These are phyloP conservation scores for Bubo scandiacus DNA, from an alignment of 2,113 vertebrate genomes.

Conservation along the genomic window DNA sequence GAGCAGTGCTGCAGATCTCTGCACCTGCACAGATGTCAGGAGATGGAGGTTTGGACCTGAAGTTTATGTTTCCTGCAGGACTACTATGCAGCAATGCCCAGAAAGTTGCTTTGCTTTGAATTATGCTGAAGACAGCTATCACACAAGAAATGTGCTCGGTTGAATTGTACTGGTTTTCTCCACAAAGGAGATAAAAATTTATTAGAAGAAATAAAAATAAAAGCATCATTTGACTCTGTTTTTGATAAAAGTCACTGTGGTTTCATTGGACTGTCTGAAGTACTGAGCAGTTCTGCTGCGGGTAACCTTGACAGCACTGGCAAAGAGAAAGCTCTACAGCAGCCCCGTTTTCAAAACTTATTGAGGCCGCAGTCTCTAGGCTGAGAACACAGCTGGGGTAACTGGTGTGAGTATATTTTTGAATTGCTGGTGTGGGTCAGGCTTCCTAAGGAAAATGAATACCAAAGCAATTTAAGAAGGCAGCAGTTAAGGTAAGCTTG, in stretches of 20 bases:
- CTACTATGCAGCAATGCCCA: rapidly evolving
- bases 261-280: not conserved
- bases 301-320: not conserved
- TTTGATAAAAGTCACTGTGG: not conserved
- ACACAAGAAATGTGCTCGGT: not conserved
- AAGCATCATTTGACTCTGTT: not conserved
- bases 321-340: not conserved
- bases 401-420: not conserved
- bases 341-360: not conserved
- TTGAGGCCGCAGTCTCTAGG: not conserved
- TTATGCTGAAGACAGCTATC: not conserved
- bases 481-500: not conserved
- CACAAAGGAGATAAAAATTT: not conserved
- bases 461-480: not conserved
- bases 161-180: not conserved
- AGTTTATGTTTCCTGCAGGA: not conserved
- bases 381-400: not conserved
- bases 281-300: not conserved
- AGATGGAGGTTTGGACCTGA: not conserved
- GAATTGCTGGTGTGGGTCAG: not conserved
- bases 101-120: not conserved
- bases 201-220: not conserved
- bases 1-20: not conserved
- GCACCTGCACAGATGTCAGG: not conserved
- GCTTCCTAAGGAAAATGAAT: not conserved